These are phyloP conservation scores for Coccyzus lansbergi DNA, from an alignment of 2,797 vertebrate species.

Conservation along the genomic window DNA sequence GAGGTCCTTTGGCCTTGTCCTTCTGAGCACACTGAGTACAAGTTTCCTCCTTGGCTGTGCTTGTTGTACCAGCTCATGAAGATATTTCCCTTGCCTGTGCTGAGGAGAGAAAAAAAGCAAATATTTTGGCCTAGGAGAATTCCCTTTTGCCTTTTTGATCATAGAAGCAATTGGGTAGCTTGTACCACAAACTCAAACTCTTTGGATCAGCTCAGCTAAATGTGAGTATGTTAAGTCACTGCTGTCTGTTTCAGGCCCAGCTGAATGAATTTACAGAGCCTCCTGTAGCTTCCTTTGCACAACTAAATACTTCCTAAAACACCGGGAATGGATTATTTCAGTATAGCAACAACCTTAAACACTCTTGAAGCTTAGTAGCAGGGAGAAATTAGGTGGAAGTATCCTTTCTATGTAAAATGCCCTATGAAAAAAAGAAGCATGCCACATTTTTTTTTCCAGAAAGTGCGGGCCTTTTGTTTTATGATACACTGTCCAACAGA, in stretches of 20 bases:
- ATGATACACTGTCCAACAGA: background rate
- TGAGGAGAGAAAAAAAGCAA: background rate
- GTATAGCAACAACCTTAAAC: background rate
- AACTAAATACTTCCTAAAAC: background rate
- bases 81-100: background rate
- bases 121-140: background rate
- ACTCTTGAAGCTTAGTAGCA: background rate
- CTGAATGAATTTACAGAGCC: background rate
- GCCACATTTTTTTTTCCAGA: background rate
- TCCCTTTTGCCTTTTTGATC: background rate
- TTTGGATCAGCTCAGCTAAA: background rate
- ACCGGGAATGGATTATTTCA: background rate
- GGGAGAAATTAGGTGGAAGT: background rate
- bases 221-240: background rate
- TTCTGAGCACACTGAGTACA: background rate
- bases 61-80: background rate
- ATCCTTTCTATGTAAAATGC: background rate
- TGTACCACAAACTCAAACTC: background rate
- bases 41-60: background rate
- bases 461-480: background rate
- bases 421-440: background rate
- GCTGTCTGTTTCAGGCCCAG: background rate
- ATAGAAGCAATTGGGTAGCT: background rate
- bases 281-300: background rate
- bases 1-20: background rate